Evolutionary conservation across 2,113 vertebrate genomes (phyloP).

Genomic region (Hyperopisus bebe): DNA sequence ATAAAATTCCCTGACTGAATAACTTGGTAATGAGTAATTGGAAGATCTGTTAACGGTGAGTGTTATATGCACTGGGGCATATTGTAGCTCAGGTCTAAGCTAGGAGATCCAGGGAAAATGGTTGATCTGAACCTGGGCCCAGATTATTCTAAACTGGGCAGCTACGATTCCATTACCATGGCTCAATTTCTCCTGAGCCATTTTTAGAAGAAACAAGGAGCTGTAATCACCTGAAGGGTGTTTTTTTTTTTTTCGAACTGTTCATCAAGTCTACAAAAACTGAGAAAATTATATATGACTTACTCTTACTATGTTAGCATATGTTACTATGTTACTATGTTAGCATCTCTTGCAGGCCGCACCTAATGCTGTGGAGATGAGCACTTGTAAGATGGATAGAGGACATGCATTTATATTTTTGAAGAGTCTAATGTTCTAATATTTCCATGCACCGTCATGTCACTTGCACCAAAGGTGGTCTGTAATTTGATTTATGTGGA

Average conservation of each 20-base stretch:
- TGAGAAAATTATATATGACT: not conserved
- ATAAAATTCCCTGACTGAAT: not conserved
- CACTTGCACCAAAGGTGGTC: not conserved
- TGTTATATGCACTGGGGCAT: not conserved
- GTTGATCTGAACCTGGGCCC: not conserved
- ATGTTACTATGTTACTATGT: not conserved
- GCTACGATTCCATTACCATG: not conserved
- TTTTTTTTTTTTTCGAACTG: not conserved
- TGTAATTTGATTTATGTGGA: not conserved
- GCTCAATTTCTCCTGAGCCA: not conserved
- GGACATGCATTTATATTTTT: not conserved
- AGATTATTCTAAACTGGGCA: not conserved
- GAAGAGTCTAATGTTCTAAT: not conserved
- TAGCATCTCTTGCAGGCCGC: not conserved
- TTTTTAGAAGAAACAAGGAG: not conserved
- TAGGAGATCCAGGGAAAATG: not conserved
- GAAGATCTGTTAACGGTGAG: not conserved
- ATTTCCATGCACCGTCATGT: not conserved
- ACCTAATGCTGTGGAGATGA: not conserved
- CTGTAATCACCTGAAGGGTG: not conserved
- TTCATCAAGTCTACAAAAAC: not conserved
- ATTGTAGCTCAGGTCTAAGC: not conserved
- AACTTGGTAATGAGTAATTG: not conserved
- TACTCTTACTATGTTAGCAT: not conserved
- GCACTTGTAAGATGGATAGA: not conserved